These are phyloP conservation scores for Cydia pomonella DNA, from an alignment of 1,140 invertebrate genomes.

Conservation along the genomic window DNA sequence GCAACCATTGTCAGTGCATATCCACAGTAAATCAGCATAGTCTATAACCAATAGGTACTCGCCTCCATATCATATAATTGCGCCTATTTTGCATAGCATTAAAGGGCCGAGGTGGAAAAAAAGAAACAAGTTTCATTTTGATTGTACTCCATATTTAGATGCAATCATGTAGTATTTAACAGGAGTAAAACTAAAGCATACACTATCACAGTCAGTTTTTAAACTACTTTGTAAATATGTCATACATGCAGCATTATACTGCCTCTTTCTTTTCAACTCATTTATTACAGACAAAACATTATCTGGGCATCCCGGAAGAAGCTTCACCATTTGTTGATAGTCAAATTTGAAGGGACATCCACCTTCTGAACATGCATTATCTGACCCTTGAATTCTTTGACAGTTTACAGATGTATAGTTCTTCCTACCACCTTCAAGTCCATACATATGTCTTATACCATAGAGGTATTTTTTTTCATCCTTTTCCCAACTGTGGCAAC, in stretches of 20 bases:
- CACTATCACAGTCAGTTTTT: slow-evolving; percentile 49
- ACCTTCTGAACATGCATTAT: slow-evolving; percentile 80
- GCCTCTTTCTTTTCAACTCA: slow-evolving; percentile 47
- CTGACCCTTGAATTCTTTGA: slow-evolving; percentile 72
- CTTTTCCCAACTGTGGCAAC: slow-evolving; percentile 84
- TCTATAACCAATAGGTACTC: too few relatives aligned
- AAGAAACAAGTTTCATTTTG: neutral
- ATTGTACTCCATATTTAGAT: neutral
- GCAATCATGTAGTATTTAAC: slow-evolving; percentile 53
- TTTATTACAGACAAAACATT: slow-evolving; percentile 53
- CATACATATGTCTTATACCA: slow-evolving; percentile 87
- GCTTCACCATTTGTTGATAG: slow-evolving; percentile 65
- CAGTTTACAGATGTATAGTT: slow-evolving; percentile 83
- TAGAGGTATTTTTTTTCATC: slow-evolving; percentile 85
- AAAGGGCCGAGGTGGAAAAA: neutral
- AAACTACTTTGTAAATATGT: slow-evolving; percentile 46
- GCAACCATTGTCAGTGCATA: too few relatives aligned
- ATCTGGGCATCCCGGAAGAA: slow-evolving; percentile 51
- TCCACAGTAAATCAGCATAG: too few relatives aligned
- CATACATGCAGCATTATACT: slow-evolving; percentile 61
- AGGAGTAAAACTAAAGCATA: slow-evolving; percentile 62
- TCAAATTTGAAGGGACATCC: slow-evolving; percentile 84
- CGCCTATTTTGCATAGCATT: too few relatives aligned
- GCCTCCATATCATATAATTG: too few relatives aligned
- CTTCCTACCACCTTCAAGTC: slow-evolving; percentile 84